Conservation (phyloP, 2,797 vertebrate genomes). For the Sebastes kiyomatsui region DNA sequence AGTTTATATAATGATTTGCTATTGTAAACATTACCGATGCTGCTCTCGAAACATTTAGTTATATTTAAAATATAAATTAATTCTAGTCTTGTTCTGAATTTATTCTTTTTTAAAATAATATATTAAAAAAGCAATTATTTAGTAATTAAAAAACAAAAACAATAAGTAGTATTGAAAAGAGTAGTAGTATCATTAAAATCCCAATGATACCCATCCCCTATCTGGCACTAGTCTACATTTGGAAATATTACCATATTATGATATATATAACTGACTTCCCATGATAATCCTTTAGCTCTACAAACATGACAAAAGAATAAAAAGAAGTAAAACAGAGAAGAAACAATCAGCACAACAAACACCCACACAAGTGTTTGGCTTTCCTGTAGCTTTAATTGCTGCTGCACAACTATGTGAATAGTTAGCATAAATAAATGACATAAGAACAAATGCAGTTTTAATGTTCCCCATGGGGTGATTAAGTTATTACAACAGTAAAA, state of each 20-base stretch:
- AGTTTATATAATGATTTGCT: too few species aligned
- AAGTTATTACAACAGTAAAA: constrained; percentile 19
- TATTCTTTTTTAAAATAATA: too few species aligned
- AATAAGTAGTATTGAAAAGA: too few species aligned
- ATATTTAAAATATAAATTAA: too few species aligned
- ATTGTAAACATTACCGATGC: too few species aligned
- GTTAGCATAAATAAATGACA: constrained; percentile 3
- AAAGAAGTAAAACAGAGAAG: not conserved
- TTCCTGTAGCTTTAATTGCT: not conserved
- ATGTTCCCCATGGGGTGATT: constrained; percentile 9
- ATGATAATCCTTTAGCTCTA: not conserved
- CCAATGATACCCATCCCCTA: too few species aligned
- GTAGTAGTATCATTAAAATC: too few species aligned
- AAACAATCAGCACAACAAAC: not conserved
- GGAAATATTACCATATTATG: not conserved
- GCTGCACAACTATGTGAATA: not conserved
- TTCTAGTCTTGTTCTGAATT: too few species aligned
- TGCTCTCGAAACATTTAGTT: too few species aligned
- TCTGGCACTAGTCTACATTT: not conserved
- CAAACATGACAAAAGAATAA: not conserved
- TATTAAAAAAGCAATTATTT: too few species aligned
- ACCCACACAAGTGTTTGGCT: not conserved
- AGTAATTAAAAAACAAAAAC: too few species aligned
- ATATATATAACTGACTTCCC: too few species aligned
- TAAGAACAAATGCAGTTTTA: not conserved